Evolutionary conservation across 2,888 invertebrate species (phyloP), one percentile per base, ranked within the genome.

Genomic region (Lasioglossum leucozonium): DNA sequence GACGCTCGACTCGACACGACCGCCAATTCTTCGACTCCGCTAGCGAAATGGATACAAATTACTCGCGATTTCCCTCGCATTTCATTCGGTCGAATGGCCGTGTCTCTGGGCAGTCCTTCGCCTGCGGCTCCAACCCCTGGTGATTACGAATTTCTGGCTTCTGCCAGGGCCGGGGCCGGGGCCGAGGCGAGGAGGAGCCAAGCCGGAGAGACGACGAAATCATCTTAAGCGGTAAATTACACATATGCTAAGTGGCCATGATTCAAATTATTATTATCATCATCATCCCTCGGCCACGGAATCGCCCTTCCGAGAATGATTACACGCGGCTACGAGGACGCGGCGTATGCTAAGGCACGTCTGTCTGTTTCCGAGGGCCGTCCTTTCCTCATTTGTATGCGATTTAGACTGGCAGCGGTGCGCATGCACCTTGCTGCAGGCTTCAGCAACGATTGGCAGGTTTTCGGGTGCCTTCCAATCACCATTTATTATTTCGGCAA

Each of bases 261-360:
- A 92, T 92, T 93, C 90, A 92, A 92, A 94, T 94, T 93, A 94
- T 94, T 94, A 94, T 94, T 93, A 94, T 94, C 92, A 93, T 92
- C 92, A 87, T 87, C 86, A 83, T 83, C 84, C 84, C 81, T 85
- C 88, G 88, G 82, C 84, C 88, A 87, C 87, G 82, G 90, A 88
- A 87, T 88, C 88, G 89, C 91, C 89, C 89, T 94, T 94, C 94
- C 90, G 87, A 92, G 93, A 94, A 94, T 91, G 89, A 93, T 93
- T 92, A 92, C 92, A 89, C 91, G 84, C 78, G 86, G 65, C 65
- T 18, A 69, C 82, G 51, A 79, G 77, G 79, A 81, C 79, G 82
- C 85, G 85, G 87, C 86, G 86, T 89, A 82, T 87, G 69, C 72
- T 26, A 22, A 72, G 51, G 55, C 78, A 87, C 91, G 83, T 88